Percentiles rank a stretch among this genome's conserved stretches.
Evolutionary conservation across 2,797 vertebrate species (phyloP).

Genomic region (Petrocephalus schoutedeni): DNA sequence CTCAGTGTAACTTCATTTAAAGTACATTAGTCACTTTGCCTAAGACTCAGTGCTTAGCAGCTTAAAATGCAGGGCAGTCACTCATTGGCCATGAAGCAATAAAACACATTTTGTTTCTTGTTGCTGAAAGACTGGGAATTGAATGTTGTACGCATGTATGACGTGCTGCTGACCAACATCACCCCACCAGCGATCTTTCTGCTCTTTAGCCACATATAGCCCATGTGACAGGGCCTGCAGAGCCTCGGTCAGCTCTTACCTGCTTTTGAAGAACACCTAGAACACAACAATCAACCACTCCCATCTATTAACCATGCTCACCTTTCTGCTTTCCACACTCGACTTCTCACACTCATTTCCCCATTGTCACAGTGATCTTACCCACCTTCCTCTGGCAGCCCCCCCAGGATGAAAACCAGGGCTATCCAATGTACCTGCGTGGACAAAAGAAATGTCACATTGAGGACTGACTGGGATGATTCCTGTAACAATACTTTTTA

Average conservation of each 20-base stretch:
- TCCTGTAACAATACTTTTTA: slow-evolving; percentile 55
- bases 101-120: background rate
- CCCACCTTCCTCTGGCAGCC: too few species aligned
- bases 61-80: background rate
- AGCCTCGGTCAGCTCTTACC: background rate
- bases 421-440: background rate
- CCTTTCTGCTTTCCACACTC: background rate
- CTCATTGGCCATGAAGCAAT: background rate
- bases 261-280: background rate
- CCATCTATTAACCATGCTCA: background rate
- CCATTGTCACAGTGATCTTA: background rate
- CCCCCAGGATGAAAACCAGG: background rate
- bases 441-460: background rate
- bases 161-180: background rate
- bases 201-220: too few species aligned
- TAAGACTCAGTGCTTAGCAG: background rate
- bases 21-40: background rate
- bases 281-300: background rate
- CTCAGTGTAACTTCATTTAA: background rate
- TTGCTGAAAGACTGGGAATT: background rate
- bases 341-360: background rate
- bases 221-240: background rate
- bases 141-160: background rate
- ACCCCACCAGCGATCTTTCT: background rate
- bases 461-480: slow-evolving; percentile 36